Evolutionary conservation across 2,113 vertebrate genomes (phyloP).

Genomic region (Caretta caretta): DNA sequence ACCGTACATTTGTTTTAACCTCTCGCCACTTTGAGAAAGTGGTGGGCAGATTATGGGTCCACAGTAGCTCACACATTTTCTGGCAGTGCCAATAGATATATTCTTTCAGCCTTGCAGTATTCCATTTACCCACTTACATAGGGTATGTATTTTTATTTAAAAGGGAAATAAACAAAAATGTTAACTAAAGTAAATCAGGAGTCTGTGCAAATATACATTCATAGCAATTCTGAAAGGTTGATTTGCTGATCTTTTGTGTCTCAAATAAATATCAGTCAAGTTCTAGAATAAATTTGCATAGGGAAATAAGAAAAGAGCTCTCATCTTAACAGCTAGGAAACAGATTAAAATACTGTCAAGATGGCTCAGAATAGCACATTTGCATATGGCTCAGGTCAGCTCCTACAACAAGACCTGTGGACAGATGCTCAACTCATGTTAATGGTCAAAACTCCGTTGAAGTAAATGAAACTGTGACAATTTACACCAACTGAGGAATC

Average conservation of each 20-base stretch:
- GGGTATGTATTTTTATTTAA: not conserved
- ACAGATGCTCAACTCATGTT: not conserved
- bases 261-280: not conserved
- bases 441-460: too few relatives aligned
- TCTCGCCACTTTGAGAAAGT: not conserved
- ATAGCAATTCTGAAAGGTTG: too few relatives aligned
- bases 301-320: not conserved
- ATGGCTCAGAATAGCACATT: accelerated
- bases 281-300: not conserved
- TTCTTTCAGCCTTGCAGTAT: not conserved
- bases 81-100: not conserved
- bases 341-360: not conserved
- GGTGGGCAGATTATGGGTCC: not conserved
- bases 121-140: not conserved
- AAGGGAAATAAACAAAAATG: slow-evolving; percentile 6
- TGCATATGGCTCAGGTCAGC: not conserved
- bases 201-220: not conserved
- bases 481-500: too few relatives aligned
- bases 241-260: not conserved
- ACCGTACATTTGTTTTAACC: not conserved
- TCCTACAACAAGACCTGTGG: not conserved
- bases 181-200: not conserved
- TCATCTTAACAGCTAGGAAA: not conserved
- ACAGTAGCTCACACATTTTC: not conserved
- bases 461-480: too few relatives aligned